Conservation (phyloP, 2,113 vertebrate genomes). For the Craseonycteris thonglongyai region DNA sequence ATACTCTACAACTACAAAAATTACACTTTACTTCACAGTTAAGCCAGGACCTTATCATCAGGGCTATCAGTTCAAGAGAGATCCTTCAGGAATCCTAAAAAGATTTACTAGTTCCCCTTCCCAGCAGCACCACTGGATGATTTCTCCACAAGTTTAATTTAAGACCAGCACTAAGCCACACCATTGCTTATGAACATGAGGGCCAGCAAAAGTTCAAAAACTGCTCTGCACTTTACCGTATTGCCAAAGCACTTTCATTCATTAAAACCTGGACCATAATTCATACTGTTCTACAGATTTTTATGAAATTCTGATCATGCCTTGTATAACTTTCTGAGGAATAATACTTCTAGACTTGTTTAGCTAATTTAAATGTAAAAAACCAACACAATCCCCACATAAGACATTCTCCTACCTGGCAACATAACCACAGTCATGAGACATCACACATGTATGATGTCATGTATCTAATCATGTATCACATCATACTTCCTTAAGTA, state of each 20-base stretch:
- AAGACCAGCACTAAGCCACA: neutral
- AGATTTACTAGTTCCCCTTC: neutral
- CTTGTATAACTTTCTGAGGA: neutral
- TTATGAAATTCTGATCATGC: slow-evolving; percentile 7
- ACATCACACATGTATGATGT: fast-evolving
- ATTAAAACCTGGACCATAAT: neutral
- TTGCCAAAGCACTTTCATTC: neutral
- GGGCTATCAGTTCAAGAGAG: neutral
- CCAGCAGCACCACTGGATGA: neutral
- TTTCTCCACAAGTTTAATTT: neutral
- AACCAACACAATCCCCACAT: neutral
- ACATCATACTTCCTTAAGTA: too few species aligned
- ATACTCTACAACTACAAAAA: neutral
- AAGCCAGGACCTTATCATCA: neutral
- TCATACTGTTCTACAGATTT: neutral
- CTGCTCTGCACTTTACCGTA: neutral
- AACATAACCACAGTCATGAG: neutral
- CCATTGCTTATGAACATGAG: neutral
- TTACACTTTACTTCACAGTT: neutral
- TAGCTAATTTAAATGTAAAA: neutral
- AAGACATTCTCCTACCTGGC: neutral
- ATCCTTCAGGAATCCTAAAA: neutral
- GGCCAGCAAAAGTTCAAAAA: neutral
- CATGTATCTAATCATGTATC: too few species aligned
- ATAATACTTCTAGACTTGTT: neutral